phyloP scores from a whole-genome alignment of 1,140 invertebrate genomes.

The Nilaparvata lugens region DNA sequence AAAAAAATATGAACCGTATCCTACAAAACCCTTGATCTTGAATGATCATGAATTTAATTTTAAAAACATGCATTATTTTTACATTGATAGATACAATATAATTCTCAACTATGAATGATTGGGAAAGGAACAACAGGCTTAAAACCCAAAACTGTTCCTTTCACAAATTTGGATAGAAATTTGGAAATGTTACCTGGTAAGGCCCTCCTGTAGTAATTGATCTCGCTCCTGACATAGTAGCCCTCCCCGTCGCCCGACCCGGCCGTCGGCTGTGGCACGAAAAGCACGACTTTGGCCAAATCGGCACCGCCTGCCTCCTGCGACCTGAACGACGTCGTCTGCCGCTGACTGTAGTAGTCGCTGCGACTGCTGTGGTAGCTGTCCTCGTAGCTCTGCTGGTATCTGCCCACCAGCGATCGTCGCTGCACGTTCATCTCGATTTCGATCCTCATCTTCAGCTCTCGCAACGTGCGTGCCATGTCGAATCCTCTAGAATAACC shows the following conservation, averaged over 20 bases:
- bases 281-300: background rate
- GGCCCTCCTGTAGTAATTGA: background rate
- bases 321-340: too few relatives aligned
- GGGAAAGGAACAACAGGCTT: too few relatives aligned
- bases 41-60: too few relatives aligned
- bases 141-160: too few relatives aligned
- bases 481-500: background rate
- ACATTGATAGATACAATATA: too few relatives aligned
- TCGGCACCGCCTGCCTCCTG: background rate
- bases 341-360: too few relatives aligned
- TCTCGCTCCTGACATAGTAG: background rate
- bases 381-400: background rate
- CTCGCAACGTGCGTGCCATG: background rate
- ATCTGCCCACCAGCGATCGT: background rate
- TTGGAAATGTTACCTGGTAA: background rate
- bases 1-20: too few relatives aligned
- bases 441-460: background rate
- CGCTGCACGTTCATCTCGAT: background rate
- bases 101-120: too few relatives aligned
- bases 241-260: background rate
- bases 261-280: background rate
- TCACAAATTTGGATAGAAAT: too few relatives aligned
- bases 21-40: too few relatives aligned
- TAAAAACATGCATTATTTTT: too few relatives aligned
- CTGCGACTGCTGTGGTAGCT: too few relatives aligned